Evolutionary conservation across 2,113 vertebrate genomes (phyloP).

Genomic region (Nansenia antarctica): DNA sequence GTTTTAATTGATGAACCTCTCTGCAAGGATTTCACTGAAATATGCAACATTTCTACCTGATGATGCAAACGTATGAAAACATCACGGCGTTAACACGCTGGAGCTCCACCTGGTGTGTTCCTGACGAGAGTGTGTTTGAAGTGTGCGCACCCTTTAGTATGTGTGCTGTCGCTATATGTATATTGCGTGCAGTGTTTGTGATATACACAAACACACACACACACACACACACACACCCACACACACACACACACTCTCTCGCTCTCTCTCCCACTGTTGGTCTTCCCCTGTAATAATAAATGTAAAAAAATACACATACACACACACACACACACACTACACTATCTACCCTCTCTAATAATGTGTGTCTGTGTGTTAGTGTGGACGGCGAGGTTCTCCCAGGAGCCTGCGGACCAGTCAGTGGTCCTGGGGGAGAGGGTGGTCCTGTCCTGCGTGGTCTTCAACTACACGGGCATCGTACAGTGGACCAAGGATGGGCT

Average conservation of each 20-base stretch:
- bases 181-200: not conserved
- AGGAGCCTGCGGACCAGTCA: slow-evolving; percentile 91
- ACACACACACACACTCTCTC: not conserved
- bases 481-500: slow-evolving; percentile 98
- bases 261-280: too few species aligned
- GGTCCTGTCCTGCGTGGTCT: slow-evolving; percentile 88
- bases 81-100: slow-evolving; percentile 13
- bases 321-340: not conserved
- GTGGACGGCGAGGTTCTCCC: slow-evolving; percentile 84
- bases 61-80: slow-evolving; percentile 73
- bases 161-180: slow-evolving; percentile 1
- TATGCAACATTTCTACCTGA: slow-evolving; percentile 66
- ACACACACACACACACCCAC: not conserved
- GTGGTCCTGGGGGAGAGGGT: slow-evolving; percentile 90
- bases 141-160: slow-evolving; percentile 31
- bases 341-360: not conserved
- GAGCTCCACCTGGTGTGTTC: not conserved
- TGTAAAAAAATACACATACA: not conserved
- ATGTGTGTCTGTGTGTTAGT: slow-evolving; percentile 49
- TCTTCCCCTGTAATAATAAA: not conserved
- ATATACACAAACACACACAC: not conserved
- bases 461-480: slow-evolving; percentile 94
- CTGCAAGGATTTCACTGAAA: slow-evolving; percentile 59
- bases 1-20: slow-evolving; percentile 58
- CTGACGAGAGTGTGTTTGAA: not conserved